Percentiles rank a stretch among this genome's conserved stretches.
These are phyloP conservation scores for Nezara viridula DNA, from an alignment of 2,888 invertebrate species.

Conservation along the genomic window DNA sequence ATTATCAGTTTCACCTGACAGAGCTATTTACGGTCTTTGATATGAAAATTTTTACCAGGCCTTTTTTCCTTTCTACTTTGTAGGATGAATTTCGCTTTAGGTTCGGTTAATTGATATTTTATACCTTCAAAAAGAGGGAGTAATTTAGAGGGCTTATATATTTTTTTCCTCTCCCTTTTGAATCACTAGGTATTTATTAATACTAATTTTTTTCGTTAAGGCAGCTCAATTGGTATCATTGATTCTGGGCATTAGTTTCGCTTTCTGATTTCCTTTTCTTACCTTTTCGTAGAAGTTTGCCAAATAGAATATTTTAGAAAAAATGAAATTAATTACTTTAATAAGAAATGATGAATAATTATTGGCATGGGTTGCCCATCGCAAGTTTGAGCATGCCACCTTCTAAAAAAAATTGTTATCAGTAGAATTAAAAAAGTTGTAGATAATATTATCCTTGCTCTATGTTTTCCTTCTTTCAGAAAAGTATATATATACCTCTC, in stretches of 20 bases:
- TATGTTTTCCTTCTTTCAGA: too few relatives aligned
- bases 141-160: background rate
- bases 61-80: background rate
- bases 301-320: too few relatives aligned
- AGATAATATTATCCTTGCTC: too few relatives aligned
- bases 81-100: background rate
- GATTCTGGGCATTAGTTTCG: background rate
- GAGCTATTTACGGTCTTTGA: constrained; percentile 5
- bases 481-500: too few relatives aligned
- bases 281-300: background rate
- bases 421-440: too few relatives aligned
- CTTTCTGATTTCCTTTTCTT: background rate
- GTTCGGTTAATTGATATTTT: constrained; percentile 20
- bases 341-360: too few relatives aligned
- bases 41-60: background rate
- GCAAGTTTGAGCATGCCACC: too few relatives aligned
- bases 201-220: background rate
- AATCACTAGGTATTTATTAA: background rate
- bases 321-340: background rate
- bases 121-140: background rate
- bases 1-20: background rate
- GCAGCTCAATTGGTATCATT: background rate
- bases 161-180: background rate
- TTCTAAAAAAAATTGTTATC: too few relatives aligned
- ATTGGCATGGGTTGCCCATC: too few relatives aligned